These are phyloP conservation scores for Drosophila suboccidentalis DNA, from an alignment of 2,888 invertebrate genomes.

Conservation along the genomic window DNA sequence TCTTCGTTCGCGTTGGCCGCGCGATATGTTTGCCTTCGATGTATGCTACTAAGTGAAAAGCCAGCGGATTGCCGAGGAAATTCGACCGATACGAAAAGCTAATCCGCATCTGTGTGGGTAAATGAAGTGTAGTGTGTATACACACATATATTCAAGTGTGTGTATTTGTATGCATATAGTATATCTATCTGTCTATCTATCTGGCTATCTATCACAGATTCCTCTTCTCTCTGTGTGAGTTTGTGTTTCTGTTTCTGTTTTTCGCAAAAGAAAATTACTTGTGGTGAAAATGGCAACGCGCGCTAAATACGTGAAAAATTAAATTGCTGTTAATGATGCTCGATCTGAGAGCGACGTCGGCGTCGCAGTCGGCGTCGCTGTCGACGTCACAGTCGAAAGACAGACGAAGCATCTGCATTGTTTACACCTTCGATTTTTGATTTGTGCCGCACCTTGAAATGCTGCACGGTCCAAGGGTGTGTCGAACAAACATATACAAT, in stretches of 20 bases:
- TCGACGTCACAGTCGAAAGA: constrained; percentile 10
- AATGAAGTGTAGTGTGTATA: background rate
- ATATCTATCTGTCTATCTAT: constrained; percentile 6
- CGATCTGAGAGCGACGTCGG: constrained; percentile 14
- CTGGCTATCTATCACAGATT: constrained; percentile 18
- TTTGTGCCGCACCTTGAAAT: constrained; percentile 76
- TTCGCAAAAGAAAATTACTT: constrained; percentile 48
- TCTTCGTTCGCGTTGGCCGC: constrained; percentile 77
- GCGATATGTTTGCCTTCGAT: constrained; percentile 80
- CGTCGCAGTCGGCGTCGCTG: background rate
- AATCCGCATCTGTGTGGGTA: constrained; percentile 45
- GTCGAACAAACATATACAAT: constrained; percentile 14
- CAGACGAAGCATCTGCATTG: constrained; percentile 52
- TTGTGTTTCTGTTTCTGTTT: constrained; percentile 8
- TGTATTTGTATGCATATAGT: background rate
- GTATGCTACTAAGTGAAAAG: constrained; percentile 78
- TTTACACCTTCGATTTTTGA: constrained; percentile 78
- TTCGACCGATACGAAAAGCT: constrained; percentile 52
- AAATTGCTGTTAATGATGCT: constrained; percentile 68
- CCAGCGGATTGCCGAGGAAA: constrained; percentile 58
- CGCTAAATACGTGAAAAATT: constrained; percentile 55
- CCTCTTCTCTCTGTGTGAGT: constrained; percentile 6
- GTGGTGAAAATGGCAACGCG: constrained; percentile 39
- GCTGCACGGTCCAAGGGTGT: constrained; percentile 36
- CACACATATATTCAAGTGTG: constrained; percentile 1